Percentiles rank a stretch among this genome's conserved stretches.
Evolutionary conservation across 1,140 invertebrate species (phyloP).

Genomic region (Onthophagus taurus): DNA sequence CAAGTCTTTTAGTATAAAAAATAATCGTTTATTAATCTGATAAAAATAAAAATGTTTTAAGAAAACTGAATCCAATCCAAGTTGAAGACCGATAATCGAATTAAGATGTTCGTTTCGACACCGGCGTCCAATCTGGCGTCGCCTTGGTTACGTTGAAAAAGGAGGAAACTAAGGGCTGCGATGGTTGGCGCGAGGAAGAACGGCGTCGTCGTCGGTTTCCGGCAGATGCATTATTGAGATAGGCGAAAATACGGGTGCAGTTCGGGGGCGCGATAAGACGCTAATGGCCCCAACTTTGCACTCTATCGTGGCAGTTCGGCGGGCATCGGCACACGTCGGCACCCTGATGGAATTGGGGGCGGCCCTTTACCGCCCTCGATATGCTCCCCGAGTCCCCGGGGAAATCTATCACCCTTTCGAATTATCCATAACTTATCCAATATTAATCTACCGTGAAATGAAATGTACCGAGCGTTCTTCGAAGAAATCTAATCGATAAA

Average conservation of each 20-base stretch:
- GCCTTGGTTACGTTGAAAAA: too few relatives aligned
- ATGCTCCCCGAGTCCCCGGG: too few relatives aligned
- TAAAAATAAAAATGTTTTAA: too few relatives aligned
- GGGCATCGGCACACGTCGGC: constrained; percentile 10
- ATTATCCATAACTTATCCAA: constrained; percentile 39
- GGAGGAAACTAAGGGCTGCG: neutral
- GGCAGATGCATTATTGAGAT: constrained; percentile 37
- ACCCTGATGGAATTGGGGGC: neutral
- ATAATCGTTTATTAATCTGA: too few relatives aligned
- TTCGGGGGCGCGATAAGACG: constrained; percentile 37
- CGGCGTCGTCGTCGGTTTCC: neutral
- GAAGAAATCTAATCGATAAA: neutral
- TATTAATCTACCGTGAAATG: constrained; percentile 41
- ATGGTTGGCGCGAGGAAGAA: neutral
- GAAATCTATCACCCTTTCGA: constrained; percentile 40
- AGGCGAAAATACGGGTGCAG: constrained; percentile 34
- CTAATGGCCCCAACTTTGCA: constrained; percentile 38
- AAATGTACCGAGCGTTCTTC: constrained; percentile 35
- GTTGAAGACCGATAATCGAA: too few relatives aligned
- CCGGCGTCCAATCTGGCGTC: too few relatives aligned
- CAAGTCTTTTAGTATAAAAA: too few relatives aligned
- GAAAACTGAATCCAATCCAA: too few relatives aligned
- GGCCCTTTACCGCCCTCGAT: too few relatives aligned
- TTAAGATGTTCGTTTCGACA: too few relatives aligned
- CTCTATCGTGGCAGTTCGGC: constrained; percentile 16